phyloP scores from a whole-genome alignment of 1,140 invertebrate genomes.

The Drosophila asahinai region DNA sequence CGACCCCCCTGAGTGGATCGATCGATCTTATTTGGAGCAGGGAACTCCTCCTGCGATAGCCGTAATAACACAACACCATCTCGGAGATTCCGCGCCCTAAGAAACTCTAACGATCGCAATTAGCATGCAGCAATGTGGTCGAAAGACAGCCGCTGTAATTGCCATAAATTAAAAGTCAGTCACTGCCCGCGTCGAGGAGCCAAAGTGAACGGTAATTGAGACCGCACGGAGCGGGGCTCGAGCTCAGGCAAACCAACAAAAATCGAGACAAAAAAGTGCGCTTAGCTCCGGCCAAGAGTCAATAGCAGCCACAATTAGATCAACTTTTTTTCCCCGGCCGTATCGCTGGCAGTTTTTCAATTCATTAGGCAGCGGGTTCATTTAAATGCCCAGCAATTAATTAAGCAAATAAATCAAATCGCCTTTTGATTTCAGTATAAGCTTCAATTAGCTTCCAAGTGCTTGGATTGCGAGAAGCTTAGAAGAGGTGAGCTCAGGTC shows the following conservation, averaged over 20 bases:
- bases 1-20: conserved; percentile 49
- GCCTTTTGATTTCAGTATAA: conserved; percentile 38
- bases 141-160: conserved; percentile 66
- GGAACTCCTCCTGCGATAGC: conserved; percentile 11
- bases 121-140: conserved; percentile 66
- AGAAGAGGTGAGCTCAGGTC: conserved; percentile 14
- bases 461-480: conserved; percentile 18
- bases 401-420: conserved; percentile 73
- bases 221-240: conserved; percentile 40
- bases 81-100: conserved; percentile 12
- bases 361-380: conserved; percentile 51
- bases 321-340: conserved; percentile 58
- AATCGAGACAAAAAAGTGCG: conserved; percentile 23
- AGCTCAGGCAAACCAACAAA: background rate
- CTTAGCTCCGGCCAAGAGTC: conserved; percentile 17
- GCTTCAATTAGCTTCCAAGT: conserved; percentile 36
- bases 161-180: conserved; percentile 73
- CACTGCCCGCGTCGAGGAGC: conserved; percentile 26
- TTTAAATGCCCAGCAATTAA: conserved; percentile 66
- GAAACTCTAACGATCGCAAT: conserved; percentile 55
- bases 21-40: conserved; percentile 59
- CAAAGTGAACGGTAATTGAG: conserved; percentile 63
- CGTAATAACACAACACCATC: background rate
- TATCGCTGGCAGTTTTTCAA: conserved; percentile 36
- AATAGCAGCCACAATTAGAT: conserved; percentile 62